Evolutionary conservation across 2,888 invertebrate species (phyloP).

Genomic region (Protonemura montana): DNA sequence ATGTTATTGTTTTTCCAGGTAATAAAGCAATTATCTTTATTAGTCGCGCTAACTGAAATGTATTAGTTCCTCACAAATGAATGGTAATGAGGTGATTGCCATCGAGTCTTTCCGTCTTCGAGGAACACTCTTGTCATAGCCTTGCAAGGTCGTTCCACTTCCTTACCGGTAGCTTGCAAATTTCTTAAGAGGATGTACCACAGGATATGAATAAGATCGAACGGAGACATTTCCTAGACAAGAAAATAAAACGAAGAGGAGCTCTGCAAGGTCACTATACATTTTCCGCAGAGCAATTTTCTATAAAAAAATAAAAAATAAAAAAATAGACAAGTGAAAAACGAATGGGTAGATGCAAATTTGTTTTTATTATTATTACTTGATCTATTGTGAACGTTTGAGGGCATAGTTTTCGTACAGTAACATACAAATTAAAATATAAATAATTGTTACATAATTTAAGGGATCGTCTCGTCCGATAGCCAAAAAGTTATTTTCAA

Average conservation of each 20-base stretch:
- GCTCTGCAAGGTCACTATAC: slow-evolving; percentile 16
- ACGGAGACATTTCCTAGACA: neutral
- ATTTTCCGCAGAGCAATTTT: slow-evolving; percentile 22
- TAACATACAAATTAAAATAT: too few species aligned
- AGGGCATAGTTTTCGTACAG: neutral
- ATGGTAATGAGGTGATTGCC: neutral
- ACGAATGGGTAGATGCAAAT: neutral
- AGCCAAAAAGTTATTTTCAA: too few species aligned
- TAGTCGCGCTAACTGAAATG: neutral
- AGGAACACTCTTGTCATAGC: neutral
- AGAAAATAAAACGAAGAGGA: neutral
- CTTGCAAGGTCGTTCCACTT: neutral
- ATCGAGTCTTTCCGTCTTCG: neutral
- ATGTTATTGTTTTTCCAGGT: neutral
- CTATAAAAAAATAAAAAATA: neutral
- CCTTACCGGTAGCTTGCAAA: neutral
- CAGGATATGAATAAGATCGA: neutral
- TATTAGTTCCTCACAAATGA: neutral
- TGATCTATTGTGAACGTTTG: neutral
- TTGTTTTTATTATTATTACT: neutral
- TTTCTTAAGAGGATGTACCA: neutral
- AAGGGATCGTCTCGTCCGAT: too few species aligned
- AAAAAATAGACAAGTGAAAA: neutral
- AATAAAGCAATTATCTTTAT: neutral
- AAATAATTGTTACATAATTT: too few species aligned